Evolutionary conservation across 2,113 vertebrate genomes (phyloP), one percentile per base, ranked within the genome.

Genomic region (Xiphophorus maculatus): DNA sequence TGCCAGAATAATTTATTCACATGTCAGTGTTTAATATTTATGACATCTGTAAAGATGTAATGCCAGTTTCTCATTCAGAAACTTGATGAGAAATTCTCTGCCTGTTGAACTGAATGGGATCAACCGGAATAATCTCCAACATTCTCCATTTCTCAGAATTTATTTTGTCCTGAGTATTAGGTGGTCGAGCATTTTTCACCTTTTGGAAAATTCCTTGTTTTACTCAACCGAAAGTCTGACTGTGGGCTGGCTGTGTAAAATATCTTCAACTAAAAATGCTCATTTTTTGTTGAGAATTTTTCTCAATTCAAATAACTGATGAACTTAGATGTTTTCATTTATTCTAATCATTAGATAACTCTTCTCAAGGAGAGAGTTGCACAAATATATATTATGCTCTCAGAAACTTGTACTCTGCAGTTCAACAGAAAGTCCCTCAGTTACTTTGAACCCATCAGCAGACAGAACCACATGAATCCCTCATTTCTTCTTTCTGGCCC

Each of bases 391-490:
- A 78, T 71, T 84, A 66, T 73, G 79, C 61, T 77, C 76, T 76
- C 73, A 66, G 32, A 37, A 37, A 37, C 2, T 73, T 37, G 27
- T 62, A 10, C 69, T 80, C 60, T 79, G 67, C 69, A 65, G 6
- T 82, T 80, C 65, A 6, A 64, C 66, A 79, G 81, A 37, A 44
- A 78, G 61, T 83, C 77, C 32, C 63, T 42, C 71, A 73, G 54
- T 83, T 87, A 76, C 83, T 84, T 81, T 80, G 86, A 86, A 85
- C 79, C 82, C 84, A 86, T 85, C 87, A 83, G 17, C 70, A 77
- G 80, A 76, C 64, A 66, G 84, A 69, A 67, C 42, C 17, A 66
- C 62, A 40, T 60, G 67, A 87, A 85, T 88, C 69, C 71, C 32
- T n/a, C 80, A 79, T 82, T 73, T 60, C 10, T 40, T 48, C 73